Base-by-base conservation (phyloP, 2,797 vertebrate genomes). In the Basileuterus tristriatus region DNA sequence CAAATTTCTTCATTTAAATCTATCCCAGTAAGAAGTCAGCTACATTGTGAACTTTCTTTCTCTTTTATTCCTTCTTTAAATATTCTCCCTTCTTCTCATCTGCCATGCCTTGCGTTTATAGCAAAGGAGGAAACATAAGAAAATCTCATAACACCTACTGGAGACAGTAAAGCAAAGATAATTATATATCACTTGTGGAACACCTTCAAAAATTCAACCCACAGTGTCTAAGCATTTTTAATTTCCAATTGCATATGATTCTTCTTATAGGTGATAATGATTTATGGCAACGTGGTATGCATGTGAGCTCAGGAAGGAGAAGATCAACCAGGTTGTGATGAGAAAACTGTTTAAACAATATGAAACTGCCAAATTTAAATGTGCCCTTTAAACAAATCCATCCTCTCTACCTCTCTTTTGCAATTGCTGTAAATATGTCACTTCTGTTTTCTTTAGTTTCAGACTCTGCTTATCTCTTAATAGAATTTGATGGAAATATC, bases 391-490 rank as follows among this genome's bases (percentile, higher is more conserved):
- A 91, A 92, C 9, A 67, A 83, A 64, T 50, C 16, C 27, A 67
- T 81, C 59, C 59, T 87, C 53, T 90, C 43, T 81, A 79, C 30
- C 67, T 90, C 37, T 84, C 32, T 74, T 88, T 89, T 86, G 56
- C 9, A 82, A 97, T 8, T 77, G 15, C 30, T 86, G 11, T 89
- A 94, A 91, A 88, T 71, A 23, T 85, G 36, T 65, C 65, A 91
- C 22, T 87, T 93, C 71, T 96, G 39, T 87, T 96, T 96, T 96
- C 78, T 83, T 62, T 71, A 81, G 37, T 87, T 94, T 89, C 74
- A 56, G 62, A 75, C 32, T 90, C 55, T 58, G 89, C 53, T 90
- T 84, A 79, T 72, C 83, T 97, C 77, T 53, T 90, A 86, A 83
- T 37, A 94, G 43, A 79, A 34, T 77, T 37, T 84, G 37, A 93